Evolutionary conservation across 2,888 invertebrate genomes (phyloP).

Genomic region (Parapristionchus giblindavisi): DNA sequence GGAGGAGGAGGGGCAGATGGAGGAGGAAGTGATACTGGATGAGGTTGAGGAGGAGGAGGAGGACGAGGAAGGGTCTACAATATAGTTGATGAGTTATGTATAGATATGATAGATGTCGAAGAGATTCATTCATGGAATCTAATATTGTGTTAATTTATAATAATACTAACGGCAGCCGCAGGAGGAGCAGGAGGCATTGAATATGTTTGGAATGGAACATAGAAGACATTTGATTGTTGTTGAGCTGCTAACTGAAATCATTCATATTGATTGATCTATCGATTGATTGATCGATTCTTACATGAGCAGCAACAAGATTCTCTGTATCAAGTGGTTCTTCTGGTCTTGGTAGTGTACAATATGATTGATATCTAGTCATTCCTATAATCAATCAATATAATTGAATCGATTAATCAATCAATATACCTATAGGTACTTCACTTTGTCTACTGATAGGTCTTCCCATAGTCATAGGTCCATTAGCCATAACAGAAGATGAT

Average conservation of each 20-base stretch:
- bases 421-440: constrained; percentile 24
- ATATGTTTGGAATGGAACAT: constrained; percentile 36
- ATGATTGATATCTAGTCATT: constrained; percentile 36
- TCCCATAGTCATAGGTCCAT: constrained; percentile 36
- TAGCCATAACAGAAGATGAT: background rate
- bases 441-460: constrained; percentile 32
- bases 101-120: background rate
- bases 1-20: constrained; percentile 34
- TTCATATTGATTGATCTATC: background rate
- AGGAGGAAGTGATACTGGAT: constrained; percentile 23
- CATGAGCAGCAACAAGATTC: constrained; percentile 20
- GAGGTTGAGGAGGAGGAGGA: constrained; percentile 11
- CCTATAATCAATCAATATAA: background rate
- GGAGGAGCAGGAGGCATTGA: constrained; percentile 20
- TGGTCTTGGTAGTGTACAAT: constrained; percentile 36
- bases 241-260: constrained; percentile 13
- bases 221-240: constrained; percentile 30
- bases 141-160: background rate
- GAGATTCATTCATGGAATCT: too few species aligned
- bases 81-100: background rate
- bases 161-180: constrained; percentile 9
- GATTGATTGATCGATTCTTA: background rate
- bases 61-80: constrained; percentile 21
- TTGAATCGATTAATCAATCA: background rate
- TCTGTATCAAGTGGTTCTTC: constrained; percentile 34